These are phyloP conservation scores for Villa cingulata DNA, from an alignment of 2,888 invertebrate species.

Conservation along the genomic window DNA sequence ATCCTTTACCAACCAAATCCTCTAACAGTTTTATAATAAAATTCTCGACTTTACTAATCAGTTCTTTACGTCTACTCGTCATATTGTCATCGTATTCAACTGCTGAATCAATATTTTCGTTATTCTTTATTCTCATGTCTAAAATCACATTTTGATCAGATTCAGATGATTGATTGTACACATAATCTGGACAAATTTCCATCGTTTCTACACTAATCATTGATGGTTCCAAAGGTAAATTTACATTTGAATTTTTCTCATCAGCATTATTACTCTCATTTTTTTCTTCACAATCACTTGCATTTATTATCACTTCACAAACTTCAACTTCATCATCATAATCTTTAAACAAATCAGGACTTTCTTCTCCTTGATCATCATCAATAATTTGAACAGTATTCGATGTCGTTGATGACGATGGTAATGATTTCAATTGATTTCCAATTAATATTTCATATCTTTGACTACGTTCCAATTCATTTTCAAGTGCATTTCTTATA, in stretches of 20 bases:
- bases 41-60: slow-evolving; percentile 3
- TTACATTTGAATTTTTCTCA: no score
- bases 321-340: neutral
- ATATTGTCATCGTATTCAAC: no score
- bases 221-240: neutral
- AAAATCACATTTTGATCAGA: no score
- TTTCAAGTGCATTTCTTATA: neutral
- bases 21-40: neutral
- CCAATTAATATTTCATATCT: no score
- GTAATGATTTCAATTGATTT: no score
- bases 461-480: neutral
- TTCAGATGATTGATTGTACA: no score
- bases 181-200: no score
- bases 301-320: neutral
- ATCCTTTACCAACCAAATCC: neutral
- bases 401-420: no score
- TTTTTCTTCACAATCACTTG: neutral
- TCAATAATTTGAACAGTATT: no score
- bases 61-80: neutral
- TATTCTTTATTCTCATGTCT: no score
- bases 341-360: slow-evolving; percentile 1
- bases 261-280: neutral
- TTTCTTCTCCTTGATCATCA: neutral
- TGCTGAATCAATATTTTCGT: no score
- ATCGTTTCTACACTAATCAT: no score